A percentile compares a stretch with the other conserved stretches of the same genome.
phyloP scores from a whole-genome alignment of 2,113 vertebrate species.

The western clawed frog (Xenopus tropicalis) region DNA sequence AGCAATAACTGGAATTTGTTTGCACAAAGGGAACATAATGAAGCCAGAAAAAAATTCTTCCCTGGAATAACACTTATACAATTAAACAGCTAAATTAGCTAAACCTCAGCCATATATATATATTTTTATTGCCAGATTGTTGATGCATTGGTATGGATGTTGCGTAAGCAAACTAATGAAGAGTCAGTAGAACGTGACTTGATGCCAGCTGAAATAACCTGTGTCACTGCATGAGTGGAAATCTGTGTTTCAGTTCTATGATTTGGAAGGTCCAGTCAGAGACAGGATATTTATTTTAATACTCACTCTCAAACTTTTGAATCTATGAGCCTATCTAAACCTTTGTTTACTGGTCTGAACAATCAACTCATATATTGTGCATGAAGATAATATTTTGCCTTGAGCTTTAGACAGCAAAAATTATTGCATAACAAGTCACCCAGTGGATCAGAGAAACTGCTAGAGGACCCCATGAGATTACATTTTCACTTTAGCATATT shows the following conservation, averaged over 20 bases:
- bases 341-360: too few species aligned
- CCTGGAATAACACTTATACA: not conserved
- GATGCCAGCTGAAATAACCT: not conserved
- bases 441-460: not conserved
- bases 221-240: not conserved
- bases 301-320: conserved; percentile 12
- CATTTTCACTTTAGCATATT: conserved; percentile 4
- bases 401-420: not conserved
- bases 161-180: conserved; percentile 1
- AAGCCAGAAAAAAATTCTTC: not conserved
- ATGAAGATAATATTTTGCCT: not conserved
- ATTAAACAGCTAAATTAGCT: not conserved
- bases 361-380: too few species aligned
- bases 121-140: not conserved
- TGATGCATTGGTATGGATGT: conserved; percentile 9
- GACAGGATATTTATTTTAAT: not conserved
- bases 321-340: not conserved
- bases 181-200: not conserved
- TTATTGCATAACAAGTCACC: not conserved
- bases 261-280: not conserved
- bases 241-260: not conserved
- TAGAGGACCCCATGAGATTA: conserved; percentile 5
- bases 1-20: conserved; percentile 19
- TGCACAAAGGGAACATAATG: not conserved
- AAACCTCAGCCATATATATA: not conserved